phyloP scores from a whole-genome alignment of 2,113 vertebrate species.

The Colistium nudipinnis region DNA sequence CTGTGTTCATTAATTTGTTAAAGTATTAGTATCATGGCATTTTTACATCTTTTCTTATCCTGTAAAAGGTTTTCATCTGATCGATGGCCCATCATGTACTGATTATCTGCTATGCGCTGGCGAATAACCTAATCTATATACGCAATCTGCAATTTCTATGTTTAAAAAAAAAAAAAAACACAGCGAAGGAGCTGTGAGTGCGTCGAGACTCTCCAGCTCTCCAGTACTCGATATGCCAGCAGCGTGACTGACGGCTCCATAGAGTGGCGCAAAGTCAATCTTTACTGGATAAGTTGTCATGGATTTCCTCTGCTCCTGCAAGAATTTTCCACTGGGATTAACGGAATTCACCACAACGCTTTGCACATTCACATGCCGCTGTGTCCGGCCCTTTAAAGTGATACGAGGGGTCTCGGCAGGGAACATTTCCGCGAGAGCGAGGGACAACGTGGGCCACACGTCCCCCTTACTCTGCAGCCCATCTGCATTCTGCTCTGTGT shows the following conservation, averaged over 20 bases:
- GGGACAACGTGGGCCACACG: neutral
- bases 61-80: neutral
- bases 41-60: no score
- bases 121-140: no score
- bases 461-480: no score
- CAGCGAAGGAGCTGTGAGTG: neutral
- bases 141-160: no score
- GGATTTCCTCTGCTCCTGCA: neutral
- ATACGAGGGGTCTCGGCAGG: neutral
- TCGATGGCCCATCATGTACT: neutral
- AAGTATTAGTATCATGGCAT: no score
- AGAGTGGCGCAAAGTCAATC: no score
- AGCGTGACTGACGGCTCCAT: neutral
- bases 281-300: neutral
- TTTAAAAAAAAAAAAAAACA: no score
- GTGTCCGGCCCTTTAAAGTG: neutral
- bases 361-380: neutral
- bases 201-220: neutral
- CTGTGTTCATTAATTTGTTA: no score
- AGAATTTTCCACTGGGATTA: neutral
- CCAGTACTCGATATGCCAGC: neutral
- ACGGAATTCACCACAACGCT: neutral
- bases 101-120: no score
- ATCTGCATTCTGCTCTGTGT: neutral
- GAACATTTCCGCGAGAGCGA: constrained; percentile 10